phyloP scores from a whole-genome alignment of 92 coral and sea anemone genomes.

The Palythoa grandis region DNA sequence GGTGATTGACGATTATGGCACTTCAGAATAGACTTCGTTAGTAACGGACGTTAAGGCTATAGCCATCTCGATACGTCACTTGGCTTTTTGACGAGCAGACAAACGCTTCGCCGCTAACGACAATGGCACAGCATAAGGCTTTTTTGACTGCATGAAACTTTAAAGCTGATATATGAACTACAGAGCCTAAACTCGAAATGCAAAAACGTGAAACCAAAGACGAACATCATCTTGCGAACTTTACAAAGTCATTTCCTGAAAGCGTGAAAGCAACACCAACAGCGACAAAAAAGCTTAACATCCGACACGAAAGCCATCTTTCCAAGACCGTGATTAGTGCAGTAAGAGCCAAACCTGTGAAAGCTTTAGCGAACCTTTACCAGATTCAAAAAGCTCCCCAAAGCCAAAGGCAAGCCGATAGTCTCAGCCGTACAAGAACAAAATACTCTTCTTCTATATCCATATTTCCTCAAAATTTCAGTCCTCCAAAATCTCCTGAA shows the following conservation, averaged over 20 bases:
- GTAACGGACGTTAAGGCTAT: background rate
- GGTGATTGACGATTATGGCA: constrained; percentile 6
- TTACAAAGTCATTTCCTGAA: background rate
- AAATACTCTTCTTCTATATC: constrained; percentile 23
- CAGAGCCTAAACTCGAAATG: background rate
- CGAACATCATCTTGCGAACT: background rate
- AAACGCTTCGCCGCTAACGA: background rate
- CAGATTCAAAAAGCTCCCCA: background rate
- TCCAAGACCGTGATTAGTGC: background rate
- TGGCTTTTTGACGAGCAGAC: background rate
- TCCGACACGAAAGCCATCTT: background rate
- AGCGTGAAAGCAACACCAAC: background rate
- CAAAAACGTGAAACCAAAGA: background rate
- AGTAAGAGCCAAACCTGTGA: background rate
- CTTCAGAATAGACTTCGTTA: background rate
- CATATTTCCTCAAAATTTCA: constrained; percentile 11
- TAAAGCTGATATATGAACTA: background rate
- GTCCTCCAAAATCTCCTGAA: background rate
- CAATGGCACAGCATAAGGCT: background rate
- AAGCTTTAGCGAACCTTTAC: background rate
- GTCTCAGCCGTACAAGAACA: background rate
- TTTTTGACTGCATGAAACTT: background rate
- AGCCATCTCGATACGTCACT: background rate
- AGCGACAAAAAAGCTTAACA: background rate
- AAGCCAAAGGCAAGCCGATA: background rate